Base-by-base conservation (phyloP, 2,797 vertebrate species). In the Picus viridis region DNA sequence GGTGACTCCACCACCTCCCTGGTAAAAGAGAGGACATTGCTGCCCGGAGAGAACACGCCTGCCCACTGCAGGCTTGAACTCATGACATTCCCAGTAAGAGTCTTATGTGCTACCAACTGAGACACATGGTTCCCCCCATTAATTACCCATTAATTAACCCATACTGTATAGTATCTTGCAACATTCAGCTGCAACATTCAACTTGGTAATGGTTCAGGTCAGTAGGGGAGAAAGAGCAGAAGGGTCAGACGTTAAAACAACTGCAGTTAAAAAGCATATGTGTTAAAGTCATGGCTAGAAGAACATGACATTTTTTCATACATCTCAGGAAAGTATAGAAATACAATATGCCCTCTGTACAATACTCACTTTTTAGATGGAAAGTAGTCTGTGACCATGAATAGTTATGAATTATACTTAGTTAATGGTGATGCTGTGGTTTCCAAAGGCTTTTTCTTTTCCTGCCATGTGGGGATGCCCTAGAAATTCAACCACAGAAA, bases 371-470 rank as follows among this genome's bases (percentile, higher is more conserved):
- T 92, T 94, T 91, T 84, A 92, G 61, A 76, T 87, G 62, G 62
- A 71, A 65, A 94, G 30, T 76, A 68, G 69, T 49, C 4, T 86
- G 27, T 26, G 22, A 70, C 26, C 43, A 58, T 69, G 61, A 83
- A 80, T 90, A 81, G 26, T 71, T 89, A 65, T 59, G 36, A 92
- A 83, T 94, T 86, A 81, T 63, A 82, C 45, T 59, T 69, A 34
- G 27, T 61, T 83, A 73, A 75, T 58, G 68, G 68, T 76, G 19
- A 83, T 88, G 83, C 19, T 86, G 20, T 93, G 78, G 27, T 82
- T 64, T 80, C 43, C 26, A 70, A 86, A 73, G 61, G 56, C 51
- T 93, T 95, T 86, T 83, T 87, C n/a, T 77, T 92, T 86, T 81
- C 57, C 16, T 92, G 53, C 39, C 39, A 45, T 76, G 57, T 14